Conservation (phyloP, 2,797 vertebrate genomes). For the Tarsius wallacei region DNA sequence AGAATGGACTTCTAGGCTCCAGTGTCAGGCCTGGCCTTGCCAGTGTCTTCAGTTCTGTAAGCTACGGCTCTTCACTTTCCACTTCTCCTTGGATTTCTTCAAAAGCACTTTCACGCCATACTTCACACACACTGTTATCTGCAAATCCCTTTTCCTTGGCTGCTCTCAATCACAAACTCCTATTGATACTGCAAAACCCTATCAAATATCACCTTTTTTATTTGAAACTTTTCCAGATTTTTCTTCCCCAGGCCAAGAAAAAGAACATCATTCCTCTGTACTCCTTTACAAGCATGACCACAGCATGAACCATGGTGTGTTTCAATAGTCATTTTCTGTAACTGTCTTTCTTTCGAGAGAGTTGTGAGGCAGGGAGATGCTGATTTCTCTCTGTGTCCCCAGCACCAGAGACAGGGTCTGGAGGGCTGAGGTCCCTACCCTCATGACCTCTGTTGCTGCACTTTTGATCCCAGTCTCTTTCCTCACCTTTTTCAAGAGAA, state of each 20-base stretch:
- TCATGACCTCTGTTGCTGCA: neutral
- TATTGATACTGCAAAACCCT: slow-evolving; percentile 15
- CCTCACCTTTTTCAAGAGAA: slow-evolving; percentile 69
- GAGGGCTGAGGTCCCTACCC: neutral
- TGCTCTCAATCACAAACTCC: neutral
- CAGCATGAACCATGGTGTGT: neutral
- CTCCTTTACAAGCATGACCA: accelerated
- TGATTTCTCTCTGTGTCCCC: neutral
- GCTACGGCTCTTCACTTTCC: no score
- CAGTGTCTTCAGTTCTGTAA: neutral
- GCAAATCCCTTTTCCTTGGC: neutral
- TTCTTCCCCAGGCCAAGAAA: neutral
- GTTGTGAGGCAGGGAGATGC: neutral
- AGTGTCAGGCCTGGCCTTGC: neutral
- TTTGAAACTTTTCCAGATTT: neutral
- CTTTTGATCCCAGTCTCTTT: slow-evolving; percentile 74
- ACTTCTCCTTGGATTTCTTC: neutral
- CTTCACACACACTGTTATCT: neutral
- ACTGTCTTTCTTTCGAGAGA: neutral
- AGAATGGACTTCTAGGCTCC: neutral
- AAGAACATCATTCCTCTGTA: neutral
- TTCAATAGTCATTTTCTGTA: neutral
- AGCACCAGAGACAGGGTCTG: neutral
- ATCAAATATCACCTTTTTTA: neutral
- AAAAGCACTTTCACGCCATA: neutral